A percentile compares a stretch with the other conserved stretches of the same genome.
These are phyloP conservation scores for Drosophila lacteicornis DNA, from an alignment of 1,140 invertebrate genomes.

Conservation along the genomic window DNA sequence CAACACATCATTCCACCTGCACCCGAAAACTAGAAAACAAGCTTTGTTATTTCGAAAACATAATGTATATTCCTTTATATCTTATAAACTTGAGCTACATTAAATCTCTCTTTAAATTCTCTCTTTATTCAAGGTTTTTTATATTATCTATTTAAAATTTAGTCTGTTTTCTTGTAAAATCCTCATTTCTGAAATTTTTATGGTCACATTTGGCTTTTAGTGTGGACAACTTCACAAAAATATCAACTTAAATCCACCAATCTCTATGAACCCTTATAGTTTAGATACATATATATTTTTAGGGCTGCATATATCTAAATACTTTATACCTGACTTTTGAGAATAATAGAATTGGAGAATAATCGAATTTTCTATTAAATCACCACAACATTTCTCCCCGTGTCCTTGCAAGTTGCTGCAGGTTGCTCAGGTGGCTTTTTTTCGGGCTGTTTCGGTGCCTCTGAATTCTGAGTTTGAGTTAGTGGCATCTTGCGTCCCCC, in stretches of 20 bases:
- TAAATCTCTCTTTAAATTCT: background rate
- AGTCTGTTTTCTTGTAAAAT: background rate
- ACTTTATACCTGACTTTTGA: background rate
- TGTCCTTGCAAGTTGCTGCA: slow-evolving; percentile 42
- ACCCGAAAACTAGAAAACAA: background rate
- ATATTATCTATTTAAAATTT: background rate
- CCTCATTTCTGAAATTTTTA: background rate
- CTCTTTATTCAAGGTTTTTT: background rate
- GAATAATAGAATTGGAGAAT: background rate
- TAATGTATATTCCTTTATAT: background rate
- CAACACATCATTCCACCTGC: slow-evolving; percentile 7
- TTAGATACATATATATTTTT: no score
- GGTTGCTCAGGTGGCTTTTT: slow-evolving; percentile 70
- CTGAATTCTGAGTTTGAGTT: slow-evolving; percentile 63
- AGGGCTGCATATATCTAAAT: background rate
- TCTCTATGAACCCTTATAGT: background rate
- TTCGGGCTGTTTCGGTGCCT: slow-evolving; percentile 30
- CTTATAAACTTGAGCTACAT: background rate
- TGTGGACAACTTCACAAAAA: background rate
- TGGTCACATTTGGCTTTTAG: background rate
- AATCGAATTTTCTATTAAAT: background rate
- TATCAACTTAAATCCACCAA: background rate
- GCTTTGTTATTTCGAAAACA: background rate
- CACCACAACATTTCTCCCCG: background rate
- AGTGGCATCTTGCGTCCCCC: slow-evolving; percentile 70